A percentile compares a stretch with the other conserved stretches of the same genome.
Evolutionary conservation across 2,797 vertebrate genomes (phyloP).

Genomic region (Podarcis lilfordi): DNA sequence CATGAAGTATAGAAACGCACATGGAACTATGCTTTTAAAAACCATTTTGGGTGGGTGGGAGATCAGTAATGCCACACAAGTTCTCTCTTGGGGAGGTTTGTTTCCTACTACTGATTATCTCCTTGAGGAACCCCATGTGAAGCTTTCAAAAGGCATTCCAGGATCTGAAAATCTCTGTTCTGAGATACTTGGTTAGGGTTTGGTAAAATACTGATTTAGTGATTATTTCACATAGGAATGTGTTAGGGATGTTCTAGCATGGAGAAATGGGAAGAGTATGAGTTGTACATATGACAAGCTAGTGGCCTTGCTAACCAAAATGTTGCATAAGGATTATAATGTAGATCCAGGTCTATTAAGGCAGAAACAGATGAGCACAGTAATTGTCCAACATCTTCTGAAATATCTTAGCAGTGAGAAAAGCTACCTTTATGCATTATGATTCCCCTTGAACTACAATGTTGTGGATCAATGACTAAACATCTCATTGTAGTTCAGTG

Average conservation of each 20-base stretch:
- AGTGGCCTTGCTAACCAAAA: background rate
- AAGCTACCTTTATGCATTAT: background rate
- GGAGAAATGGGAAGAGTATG: background rate
- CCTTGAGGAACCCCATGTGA: background rate
- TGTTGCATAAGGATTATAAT: background rate
- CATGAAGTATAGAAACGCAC: no score
- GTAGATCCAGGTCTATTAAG: background rate
- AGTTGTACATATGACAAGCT: background rate
- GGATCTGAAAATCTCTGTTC: background rate
- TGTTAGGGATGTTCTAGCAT: background rate
- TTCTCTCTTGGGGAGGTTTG: background rate
- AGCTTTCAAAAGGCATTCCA: background rate
- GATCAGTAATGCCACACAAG: background rate
- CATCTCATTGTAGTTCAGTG: background rate
- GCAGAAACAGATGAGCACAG: background rate
- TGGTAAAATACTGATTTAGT: background rate
- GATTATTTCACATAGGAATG: background rate
- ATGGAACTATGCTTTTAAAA: no score
- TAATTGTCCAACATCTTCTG: background rate
- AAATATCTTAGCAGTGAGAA: background rate
- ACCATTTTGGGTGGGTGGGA: no score
- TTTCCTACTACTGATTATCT: background rate
- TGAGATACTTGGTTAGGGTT: background rate
- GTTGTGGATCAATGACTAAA: background rate
- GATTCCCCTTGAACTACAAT: background rate